phyloP scores from a whole-genome alignment of 2,888 invertebrate genomes.

The Eremobia ochroleuca region DNA sequence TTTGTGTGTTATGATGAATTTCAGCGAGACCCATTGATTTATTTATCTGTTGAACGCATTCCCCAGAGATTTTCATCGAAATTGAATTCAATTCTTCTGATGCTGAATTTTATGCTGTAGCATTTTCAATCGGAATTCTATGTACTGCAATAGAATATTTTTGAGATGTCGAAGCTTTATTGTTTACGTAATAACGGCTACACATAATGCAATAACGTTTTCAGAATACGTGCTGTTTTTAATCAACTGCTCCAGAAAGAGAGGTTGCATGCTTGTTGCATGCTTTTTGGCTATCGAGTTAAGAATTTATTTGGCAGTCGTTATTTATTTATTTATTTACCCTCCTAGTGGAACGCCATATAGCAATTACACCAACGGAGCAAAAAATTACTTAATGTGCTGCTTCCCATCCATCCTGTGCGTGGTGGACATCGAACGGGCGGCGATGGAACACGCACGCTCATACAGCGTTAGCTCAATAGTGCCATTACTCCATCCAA shows the following conservation, averaged over 20 bases:
- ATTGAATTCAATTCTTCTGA: slow-evolving; percentile 42
- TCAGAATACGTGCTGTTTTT: not conserved
- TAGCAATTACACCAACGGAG: too few species aligned
- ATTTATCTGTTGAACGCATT: slow-evolving; percentile 45
- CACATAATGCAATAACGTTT: not conserved
- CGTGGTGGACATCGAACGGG: too few species aligned
- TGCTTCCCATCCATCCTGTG: too few species aligned
- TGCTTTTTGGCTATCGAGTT: not conserved
- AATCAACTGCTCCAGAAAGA: not conserved
- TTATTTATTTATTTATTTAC: too few species aligned
- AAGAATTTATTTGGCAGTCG: not conserved
- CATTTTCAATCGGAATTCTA: slow-evolving; percentile 43
- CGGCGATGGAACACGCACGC: too few species aligned
- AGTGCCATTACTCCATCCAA: too few species aligned
- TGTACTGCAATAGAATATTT: slow-evolving; percentile 46
- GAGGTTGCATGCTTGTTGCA: not conserved
- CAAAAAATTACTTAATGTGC: too few species aligned
- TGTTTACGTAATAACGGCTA: slow-evolving; percentile 32
- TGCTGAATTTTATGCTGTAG: slow-evolving; percentile 19
- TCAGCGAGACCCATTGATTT: slow-evolving; percentile 27
- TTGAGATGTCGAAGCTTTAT: slow-evolving; percentile 19
- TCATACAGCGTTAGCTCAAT: too few species aligned
- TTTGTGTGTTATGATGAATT: slow-evolving; percentile 9
- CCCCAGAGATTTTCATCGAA: slow-evolving; percentile 39
- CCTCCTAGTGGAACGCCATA: too few species aligned